Conservation (phyloP, 2,888 invertebrate genomes). For the Dicranocentrus wangi region DNA sequence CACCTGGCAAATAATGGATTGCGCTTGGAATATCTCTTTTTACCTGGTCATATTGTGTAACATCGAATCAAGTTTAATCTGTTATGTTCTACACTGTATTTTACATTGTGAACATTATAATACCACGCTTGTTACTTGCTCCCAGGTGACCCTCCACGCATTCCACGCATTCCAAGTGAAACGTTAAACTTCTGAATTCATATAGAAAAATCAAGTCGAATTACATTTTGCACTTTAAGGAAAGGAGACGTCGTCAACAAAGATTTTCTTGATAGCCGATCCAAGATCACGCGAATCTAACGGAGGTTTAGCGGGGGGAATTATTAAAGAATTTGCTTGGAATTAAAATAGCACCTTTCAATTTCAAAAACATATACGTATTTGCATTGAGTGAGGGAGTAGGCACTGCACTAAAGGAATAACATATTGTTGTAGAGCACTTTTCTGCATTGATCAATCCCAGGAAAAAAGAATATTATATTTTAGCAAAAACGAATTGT, state of each 20-base stretch:
- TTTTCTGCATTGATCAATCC: no score
- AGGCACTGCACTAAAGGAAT: no score
- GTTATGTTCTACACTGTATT: not conserved
- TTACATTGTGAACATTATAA: not conserved
- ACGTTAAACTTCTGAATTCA: slow-evolving; percentile 12
- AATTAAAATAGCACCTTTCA: not conserved
- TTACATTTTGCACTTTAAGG: not conserved
- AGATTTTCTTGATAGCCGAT: no score
- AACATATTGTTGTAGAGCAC: no score
- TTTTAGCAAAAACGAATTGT: no score
- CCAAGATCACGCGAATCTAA: no score
- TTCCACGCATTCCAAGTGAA: slow-evolving; percentile 12
- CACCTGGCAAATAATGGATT: slow-evolving; percentile 33
- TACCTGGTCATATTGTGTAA: not conserved
- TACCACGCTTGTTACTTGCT: not conserved
- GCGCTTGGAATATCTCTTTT: not conserved
- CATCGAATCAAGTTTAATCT: not conserved
- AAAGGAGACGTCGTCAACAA: no score
- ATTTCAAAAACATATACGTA: not conserved
- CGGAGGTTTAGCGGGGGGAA: no score
- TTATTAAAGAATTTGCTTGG: not conserved
- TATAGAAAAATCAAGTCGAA: no score
- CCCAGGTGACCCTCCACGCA: slow-evolving; percentile 14
- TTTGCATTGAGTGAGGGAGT: no score
- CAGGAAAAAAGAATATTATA: no score